phyloP scores from a whole-genome alignment of 2,113 vertebrate genomes.

The Aleadryas rufinucha region DNA sequence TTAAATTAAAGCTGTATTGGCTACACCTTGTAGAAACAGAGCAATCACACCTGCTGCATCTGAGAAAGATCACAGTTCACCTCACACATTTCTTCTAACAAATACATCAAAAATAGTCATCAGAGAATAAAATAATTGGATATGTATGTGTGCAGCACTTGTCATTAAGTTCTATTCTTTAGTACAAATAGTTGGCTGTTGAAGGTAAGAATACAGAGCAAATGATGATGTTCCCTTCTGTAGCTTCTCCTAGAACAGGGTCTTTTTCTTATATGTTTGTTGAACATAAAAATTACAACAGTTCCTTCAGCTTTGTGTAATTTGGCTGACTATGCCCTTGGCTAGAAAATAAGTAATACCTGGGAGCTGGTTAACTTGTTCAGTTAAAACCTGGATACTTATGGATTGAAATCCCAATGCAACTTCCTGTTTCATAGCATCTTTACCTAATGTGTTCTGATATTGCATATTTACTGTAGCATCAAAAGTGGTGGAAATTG shows the following conservation, averaged over 20 bases:
- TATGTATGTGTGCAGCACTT: not conserved
- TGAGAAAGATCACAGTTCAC: not conserved
- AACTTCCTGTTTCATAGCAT: not conserved
- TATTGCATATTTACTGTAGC: not conserved
- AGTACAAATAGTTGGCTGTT: not conserved
- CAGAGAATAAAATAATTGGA: not conserved
- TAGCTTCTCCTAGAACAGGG: not conserved
- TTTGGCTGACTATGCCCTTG: not conserved
- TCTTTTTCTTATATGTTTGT: not conserved
- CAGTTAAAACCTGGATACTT: not conserved
- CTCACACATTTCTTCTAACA: not conserved
- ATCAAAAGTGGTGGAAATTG: not conserved
- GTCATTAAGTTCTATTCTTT: not conserved
- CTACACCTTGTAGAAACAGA: not conserved
- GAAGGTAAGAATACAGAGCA: not conserved
- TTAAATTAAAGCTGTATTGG: not conserved
- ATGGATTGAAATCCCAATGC: not conserved
- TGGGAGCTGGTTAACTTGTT: not conserved
- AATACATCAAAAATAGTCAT: not conserved
- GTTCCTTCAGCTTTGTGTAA: not conserved
- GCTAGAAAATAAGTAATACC: not conserved
- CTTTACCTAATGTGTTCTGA: not conserved
- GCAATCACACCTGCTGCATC: not conserved
- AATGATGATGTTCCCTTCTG: not conserved
- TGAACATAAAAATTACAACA: not conserved